These are phyloP conservation scores for mouse (Mus musculus) DNA, from an alignment of 2,113 vertebrate genomes.

Conservation along the genomic window DNA sequence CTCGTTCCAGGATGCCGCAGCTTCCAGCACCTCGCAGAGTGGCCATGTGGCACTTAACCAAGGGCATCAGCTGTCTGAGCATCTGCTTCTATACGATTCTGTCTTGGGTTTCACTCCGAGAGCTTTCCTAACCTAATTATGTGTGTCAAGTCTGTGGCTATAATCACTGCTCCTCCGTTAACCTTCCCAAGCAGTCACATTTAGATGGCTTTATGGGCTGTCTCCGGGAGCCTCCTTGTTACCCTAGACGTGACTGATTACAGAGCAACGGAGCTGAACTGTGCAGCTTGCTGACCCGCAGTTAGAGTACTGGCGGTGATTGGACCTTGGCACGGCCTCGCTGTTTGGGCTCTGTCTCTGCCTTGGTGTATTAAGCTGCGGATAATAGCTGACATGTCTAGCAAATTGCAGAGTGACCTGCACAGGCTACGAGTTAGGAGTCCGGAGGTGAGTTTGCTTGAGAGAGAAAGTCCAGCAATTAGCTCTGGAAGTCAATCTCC, in stretches of 20 bases:
- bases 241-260: not conserved
- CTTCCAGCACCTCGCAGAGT: rapidly evolving
- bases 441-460: not conserved
- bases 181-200: conserved; percentile 25
- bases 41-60: not conserved
- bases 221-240: conserved; percentile 31
- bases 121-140: conserved; percentile 61
- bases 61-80: not conserved
- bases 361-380: not conserved
- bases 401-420: conserved; percentile 56
- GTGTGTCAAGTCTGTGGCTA: conserved; percentile 4
- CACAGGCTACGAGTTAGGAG: conserved; percentile 57
- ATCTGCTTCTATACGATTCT: conserved; percentile 37
- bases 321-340: conserved; percentile 58
- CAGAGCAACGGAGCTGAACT: not conserved
- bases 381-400: conserved; percentile 28
- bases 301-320: not conserved
- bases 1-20: not conserved
- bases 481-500: not conserved
- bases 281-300: conserved; percentile 30
- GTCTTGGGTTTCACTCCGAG: conserved; percentile 49
- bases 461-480: not conserved
- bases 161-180: conserved; percentile 28
- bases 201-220: conserved; percentile 64
- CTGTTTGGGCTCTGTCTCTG: not conserved